A percentile compares a stretch with the other conserved stretches of the same genome.
phyloP scores from a whole-genome alignment of 1,140 invertebrate species.

The Aleiodes sp. region DNA sequence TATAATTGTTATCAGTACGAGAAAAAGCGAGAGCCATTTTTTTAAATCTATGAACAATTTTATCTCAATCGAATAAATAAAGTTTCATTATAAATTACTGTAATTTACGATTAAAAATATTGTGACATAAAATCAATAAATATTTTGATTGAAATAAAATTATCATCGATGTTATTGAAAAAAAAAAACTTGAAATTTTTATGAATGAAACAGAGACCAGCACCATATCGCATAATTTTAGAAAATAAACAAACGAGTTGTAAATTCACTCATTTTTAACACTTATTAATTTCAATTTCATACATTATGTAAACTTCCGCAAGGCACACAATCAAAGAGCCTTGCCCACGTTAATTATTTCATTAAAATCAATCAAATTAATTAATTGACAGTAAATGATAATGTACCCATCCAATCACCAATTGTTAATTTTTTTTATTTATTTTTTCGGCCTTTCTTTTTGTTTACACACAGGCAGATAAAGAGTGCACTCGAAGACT shows the following conservation, averaged over 20 bases:
- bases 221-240: slow-evolving; percentile 14
- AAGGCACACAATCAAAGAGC: too few species aligned
- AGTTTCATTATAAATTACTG: too few species aligned
- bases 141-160: not conserved
- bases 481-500: not conserved
- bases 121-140: not conserved
- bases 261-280: not conserved
- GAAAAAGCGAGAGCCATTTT: not conserved
- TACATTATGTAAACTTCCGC: too few species aligned
- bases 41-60: too few species aligned
- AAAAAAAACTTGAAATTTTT: not conserved
- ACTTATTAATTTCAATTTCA: slow-evolving; percentile 1
- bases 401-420: too few species aligned
- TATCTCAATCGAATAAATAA: too few species aligned
- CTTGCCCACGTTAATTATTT: too few species aligned
- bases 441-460: too few species aligned
- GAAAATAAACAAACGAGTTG: not conserved
- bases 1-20: slow-evolving; percentile 14
- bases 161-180: not conserved
- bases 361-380: too few species aligned
- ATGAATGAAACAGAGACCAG: slow-evolving; percentile 10
- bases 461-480: not conserved
- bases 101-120: too few species aligned
- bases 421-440: too few species aligned
- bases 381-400: too few species aligned